Evolutionary conservation across 2,888 invertebrate species (phyloP).

Genomic region (Tyria jacobaeae): DNA sequence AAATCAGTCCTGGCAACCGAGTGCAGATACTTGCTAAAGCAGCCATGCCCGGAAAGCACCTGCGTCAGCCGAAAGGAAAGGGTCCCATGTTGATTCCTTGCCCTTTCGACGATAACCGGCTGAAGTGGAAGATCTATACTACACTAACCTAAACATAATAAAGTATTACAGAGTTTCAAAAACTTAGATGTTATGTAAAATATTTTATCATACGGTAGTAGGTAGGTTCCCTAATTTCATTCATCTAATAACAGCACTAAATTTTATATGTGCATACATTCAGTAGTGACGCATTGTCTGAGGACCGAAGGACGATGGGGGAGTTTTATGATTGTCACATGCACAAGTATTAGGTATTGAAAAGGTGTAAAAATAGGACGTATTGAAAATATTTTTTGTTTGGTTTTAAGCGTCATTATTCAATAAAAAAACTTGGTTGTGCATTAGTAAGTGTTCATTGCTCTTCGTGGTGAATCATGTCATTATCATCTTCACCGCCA

Average conservation of each 20-base stretch:
- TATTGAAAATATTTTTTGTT: background rate
- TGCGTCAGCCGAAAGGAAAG: too few relatives aligned
- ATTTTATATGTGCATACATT: slow-evolving; percentile 78
- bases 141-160: slow-evolving; percentile 21
- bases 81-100: too few relatives aligned
- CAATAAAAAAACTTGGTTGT: too few relatives aligned
- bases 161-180: slow-evolving; percentile 47
- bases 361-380: background rate
- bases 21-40: too few relatives aligned
- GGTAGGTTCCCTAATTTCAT: slow-evolving; percentile 66
- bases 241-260: slow-evolving; percentile 69
- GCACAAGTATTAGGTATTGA: slow-evolving; percentile 1
- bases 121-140: too few relatives aligned
- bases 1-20: too few relatives aligned
- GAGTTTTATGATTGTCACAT: slow-evolving; percentile 6
- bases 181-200: slow-evolving; percentile 47
- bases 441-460: too few relatives aligned
- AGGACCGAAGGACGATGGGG: slow-evolving; percentile 40
- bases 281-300: slow-evolving; percentile 61
- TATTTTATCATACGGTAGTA: slow-evolving; percentile 45
- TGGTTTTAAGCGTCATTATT: too few relatives aligned
- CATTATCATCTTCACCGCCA: too few relatives aligned
- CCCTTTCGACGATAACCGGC: too few relatives aligned
- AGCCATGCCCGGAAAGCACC: too few relatives aligned
- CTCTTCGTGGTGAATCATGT: too few relatives aligned